Conservation (phyloP, 2,888 invertebrate genomes). For the Cetonia aurata region DNA sequence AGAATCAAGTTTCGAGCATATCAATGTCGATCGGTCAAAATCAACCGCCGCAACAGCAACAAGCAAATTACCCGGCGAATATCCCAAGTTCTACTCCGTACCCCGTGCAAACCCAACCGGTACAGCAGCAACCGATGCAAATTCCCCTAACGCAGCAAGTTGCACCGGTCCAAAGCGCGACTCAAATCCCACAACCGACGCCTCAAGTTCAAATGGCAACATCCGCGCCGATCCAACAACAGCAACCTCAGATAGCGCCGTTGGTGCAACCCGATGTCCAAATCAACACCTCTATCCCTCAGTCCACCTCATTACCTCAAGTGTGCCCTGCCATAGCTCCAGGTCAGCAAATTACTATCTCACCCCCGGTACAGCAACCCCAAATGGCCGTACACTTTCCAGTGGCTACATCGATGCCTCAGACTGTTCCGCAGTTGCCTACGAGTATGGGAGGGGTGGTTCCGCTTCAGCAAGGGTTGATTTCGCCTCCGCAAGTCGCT, state of each 20-base stretch:
- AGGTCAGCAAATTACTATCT: constrained; percentile 43
- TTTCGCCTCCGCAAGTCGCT: constrained; percentile 37
- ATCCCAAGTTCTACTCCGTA: constrained; percentile 5
- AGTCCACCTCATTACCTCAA: constrained; percentile 49
- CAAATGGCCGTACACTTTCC: constrained; percentile 31
- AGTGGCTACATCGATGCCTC: constrained; percentile 29
- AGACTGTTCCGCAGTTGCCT: constrained; percentile 25
- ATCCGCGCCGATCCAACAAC: constrained; percentile 51
- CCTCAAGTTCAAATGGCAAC: constrained; percentile 43
- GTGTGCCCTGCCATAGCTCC: constrained; percentile 36
- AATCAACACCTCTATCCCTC: constrained; percentile 46
- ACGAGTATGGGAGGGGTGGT: constrained; percentile 27
- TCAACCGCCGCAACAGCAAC: background rate
- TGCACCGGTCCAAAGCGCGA: background rate
- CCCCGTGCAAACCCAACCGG: too few relatives aligned
- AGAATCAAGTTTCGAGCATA: constrained; percentile 42
- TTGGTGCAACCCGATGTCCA: constrained; percentile 17
- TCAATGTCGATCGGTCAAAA: constrained; percentile 38
- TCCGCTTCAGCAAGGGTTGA: constrained; percentile 32
- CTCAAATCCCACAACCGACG: constrained; percentile 43
- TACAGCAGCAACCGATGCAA: constrained; percentile 39
- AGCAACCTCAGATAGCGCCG: constrained; percentile 42
- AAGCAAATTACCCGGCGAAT: constrained; percentile 13
- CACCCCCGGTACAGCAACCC: constrained; percentile 34
- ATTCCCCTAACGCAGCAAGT: constrained; percentile 49